A percentile compares a stretch with the other conserved stretches of the same genome.
Conservation (phyloP, 2,113 vertebrate genomes). For the Prionailurus bengalensis region DNA sequence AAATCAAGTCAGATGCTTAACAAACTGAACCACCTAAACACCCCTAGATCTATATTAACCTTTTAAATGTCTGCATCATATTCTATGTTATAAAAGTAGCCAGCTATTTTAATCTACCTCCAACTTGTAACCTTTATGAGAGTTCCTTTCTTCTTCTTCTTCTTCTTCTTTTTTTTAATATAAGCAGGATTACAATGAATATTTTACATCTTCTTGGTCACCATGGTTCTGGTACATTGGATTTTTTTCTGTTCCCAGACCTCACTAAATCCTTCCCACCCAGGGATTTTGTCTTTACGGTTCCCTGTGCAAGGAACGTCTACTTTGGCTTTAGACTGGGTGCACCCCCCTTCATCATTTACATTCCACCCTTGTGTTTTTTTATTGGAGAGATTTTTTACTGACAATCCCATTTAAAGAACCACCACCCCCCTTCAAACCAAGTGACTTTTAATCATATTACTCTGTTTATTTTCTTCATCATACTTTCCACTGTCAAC, state of each 20-base stretch:
- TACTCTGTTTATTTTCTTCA: neutral
- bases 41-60: neutral
- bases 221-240: neutral
- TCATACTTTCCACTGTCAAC: neutral
- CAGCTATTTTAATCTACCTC: neutral
- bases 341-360: neutral
- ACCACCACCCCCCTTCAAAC: neutral
- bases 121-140: neutral
- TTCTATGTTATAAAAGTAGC: neutral
- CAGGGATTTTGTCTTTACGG: neutral
- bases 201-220: neutral
- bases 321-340: neutral
- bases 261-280: neutral
- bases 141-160: neutral
- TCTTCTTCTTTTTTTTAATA: neutral
- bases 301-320: accelerated
- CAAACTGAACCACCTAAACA: too few relatives aligned
- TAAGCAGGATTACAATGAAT: neutral
- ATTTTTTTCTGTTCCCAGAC: neutral
- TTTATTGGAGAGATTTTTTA: neutral
- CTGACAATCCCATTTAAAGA: neutral
- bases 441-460: neutral
- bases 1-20: too few relatives aligned
- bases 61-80: neutral
- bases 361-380: neutral